Evolutionary conservation across 1,140 invertebrate genomes (phyloP).

Genomic region (Augochlora pura): DNA sequence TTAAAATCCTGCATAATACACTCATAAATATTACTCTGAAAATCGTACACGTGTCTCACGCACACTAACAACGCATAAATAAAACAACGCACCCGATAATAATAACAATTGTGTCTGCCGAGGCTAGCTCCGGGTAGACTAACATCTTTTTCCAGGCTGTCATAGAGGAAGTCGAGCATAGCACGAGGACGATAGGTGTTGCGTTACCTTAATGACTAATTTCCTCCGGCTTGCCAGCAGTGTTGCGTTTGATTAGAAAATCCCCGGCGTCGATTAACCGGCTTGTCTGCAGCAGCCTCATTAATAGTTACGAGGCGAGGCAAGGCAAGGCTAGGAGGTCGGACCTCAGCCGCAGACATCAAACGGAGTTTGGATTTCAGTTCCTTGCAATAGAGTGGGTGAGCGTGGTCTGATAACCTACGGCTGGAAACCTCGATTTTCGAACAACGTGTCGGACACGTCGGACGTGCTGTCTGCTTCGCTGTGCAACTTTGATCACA

Average conservation of each 20-base stretch:
- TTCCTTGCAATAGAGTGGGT: conserved; percentile 30
- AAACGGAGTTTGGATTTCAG: conserved; percentile 22
- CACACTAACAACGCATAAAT: too few species aligned
- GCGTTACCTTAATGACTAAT: conserved; percentile 33
- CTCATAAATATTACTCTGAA: too few species aligned
- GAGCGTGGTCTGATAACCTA: conserved; percentile 7
- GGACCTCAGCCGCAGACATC: conserved; percentile 35
- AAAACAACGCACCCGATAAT: neutral
- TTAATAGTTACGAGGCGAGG: conserved; percentile 40
- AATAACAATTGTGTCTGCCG: too few species aligned
- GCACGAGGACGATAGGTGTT: conserved; percentile 21
- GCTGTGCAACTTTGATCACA: conserved; percentile 10
- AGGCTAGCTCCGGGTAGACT: neutral
- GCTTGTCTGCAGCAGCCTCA: conserved; percentile 24
- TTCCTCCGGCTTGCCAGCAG: conserved; percentile 14
- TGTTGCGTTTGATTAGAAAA: conserved; percentile 46
- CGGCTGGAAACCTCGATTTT: conserved; percentile 6
- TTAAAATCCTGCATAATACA: too few species aligned
- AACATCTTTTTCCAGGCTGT: neutral
- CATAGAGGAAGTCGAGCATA: neutral
- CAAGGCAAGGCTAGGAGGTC: conserved; percentile 13
- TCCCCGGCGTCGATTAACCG: conserved; percentile 36
- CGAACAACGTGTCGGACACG: neutral
- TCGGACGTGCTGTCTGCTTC: conserved; percentile 4
- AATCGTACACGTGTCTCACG: too few species aligned